Conservation (phyloP, 2,888 invertebrate species). For the Orthosia incerta region DNA sequence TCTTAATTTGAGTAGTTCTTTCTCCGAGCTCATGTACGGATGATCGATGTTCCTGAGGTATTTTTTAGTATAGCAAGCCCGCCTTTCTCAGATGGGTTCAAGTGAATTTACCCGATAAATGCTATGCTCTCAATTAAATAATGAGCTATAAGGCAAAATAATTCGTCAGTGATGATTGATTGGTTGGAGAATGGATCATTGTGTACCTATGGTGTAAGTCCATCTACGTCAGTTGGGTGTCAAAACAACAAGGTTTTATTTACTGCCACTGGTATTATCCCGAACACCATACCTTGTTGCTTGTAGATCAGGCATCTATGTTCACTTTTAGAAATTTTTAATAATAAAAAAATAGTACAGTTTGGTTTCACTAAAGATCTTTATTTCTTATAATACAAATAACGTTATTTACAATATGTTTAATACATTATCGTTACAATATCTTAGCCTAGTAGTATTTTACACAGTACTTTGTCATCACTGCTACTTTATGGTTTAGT, state of each 20-base stretch:
- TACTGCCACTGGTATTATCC: neutral
- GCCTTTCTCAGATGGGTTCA: neutral
- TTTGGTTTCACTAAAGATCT: constrained; percentile 88
- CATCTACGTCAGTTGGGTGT: neutral
- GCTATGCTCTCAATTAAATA: neutral
- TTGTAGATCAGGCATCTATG: neutral
- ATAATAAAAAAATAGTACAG: constrained; percentile 16
- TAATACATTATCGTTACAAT: constrained; percentile 75
- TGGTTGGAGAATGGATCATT: neutral
- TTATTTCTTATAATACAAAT: constrained; percentile 89
- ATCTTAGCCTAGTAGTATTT: constrained; percentile 70
- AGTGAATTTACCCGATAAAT: neutral
- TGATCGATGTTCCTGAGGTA: neutral
- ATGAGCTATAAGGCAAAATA: neutral
- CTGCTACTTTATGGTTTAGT: constrained; percentile 55
- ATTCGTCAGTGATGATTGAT: neutral
- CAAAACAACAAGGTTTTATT: neutral
- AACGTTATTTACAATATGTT: constrained; percentile 88
- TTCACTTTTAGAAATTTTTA: neutral
- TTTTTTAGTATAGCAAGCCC: too few species aligned
- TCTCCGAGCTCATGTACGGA: neutral
- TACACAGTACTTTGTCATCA: constrained; percentile 64
- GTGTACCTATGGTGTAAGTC: neutral
- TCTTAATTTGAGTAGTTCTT: too few species aligned
- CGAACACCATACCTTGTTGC: neutral